These are phyloP conservation scores for Bombus huntii DNA, from an alignment of 1,140 invertebrate genomes.

Conservation along the genomic window DNA sequence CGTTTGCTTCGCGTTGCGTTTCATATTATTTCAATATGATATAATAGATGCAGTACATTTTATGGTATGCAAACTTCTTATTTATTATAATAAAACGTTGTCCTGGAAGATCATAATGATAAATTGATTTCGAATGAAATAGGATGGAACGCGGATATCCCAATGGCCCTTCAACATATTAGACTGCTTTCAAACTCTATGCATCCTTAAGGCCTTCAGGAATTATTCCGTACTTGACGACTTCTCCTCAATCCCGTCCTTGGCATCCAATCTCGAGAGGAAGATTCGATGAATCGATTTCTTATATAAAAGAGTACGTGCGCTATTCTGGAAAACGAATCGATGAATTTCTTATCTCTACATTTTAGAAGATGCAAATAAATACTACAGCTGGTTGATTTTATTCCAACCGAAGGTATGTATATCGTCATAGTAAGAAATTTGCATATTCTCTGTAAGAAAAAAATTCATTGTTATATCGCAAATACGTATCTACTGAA, in stretches of 20 bases:
- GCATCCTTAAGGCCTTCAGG: constrained; percentile 53
- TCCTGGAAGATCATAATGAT: not conserved
- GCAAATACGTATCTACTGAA: no score
- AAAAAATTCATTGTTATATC: not conserved
- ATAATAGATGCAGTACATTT: not conserved
- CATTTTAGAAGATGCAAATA: not conserved
- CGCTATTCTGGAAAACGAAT: not conserved
- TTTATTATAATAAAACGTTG: constrained; percentile 9
- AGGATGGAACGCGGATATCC: constrained; percentile 25
- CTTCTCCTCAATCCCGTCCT: constrained; percentile 14
- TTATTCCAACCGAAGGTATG: not conserved
- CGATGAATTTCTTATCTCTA: constrained; percentile 1
- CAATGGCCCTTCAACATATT: constrained; percentile 33
- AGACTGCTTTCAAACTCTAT: constrained; percentile 61
- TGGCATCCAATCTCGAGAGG: constrained; percentile 32
- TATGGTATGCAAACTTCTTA: not conserved
- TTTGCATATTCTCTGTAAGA: not conserved
- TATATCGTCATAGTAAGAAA: not conserved
- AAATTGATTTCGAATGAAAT: constrained; percentile 23
- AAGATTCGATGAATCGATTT: constrained; percentile 32
- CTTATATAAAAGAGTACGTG: constrained; percentile 20
- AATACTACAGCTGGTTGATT: not conserved
- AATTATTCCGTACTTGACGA: constrained; percentile 54
- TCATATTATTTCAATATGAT: not conserved
- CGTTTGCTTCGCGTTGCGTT: not conserved